Evolutionary conservation across 2,888 invertebrate genomes (phyloP).

Genomic region (Cerastis rubricosa): DNA sequence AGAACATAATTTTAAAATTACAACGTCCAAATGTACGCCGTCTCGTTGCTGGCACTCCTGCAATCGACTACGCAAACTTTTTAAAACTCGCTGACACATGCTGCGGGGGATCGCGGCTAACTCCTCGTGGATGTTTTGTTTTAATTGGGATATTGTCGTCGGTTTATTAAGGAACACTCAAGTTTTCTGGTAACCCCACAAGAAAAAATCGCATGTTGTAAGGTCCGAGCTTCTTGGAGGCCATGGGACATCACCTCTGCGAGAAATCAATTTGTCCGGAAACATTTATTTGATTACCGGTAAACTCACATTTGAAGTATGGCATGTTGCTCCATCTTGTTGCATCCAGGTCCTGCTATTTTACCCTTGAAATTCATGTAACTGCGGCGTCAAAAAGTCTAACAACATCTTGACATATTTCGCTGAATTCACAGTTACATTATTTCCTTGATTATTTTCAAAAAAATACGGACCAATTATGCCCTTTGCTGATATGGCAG

Average conservation of each 20-base stretch:
- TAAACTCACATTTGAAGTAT: slow-evolving; percentile 8
- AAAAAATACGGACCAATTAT: slow-evolving; percentile 15
- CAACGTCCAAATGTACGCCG: no score
- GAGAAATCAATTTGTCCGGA: slow-evolving; percentile 1
- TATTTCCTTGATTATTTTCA: slow-evolving; percentile 12
- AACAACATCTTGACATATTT: background rate
- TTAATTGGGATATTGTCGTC: background rate
- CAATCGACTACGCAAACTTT: no score
- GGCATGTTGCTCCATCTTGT: no score
- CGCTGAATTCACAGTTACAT: slow-evolving; percentile 11
- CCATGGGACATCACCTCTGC: background rate
- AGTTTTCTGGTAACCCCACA: background rate
- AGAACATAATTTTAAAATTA: no score
- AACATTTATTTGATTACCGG: background rate
- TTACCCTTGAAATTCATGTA: slow-evolving; percentile 1
- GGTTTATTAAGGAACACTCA: no score
- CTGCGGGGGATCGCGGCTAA: background rate
- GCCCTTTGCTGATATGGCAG: background rate
- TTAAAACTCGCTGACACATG: no score
- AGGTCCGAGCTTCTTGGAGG: background rate
- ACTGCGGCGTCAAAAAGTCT: background rate
- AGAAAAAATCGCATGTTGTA: background rate
- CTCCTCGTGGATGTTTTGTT: slow-evolving; percentile 1
- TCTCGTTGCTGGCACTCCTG: no score
- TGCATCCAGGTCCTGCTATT: slow-evolving; percentile 12